phyloP scores from a whole-genome alignment of 2,888 invertebrate species.

The Agonopterix heracliana region DNA sequence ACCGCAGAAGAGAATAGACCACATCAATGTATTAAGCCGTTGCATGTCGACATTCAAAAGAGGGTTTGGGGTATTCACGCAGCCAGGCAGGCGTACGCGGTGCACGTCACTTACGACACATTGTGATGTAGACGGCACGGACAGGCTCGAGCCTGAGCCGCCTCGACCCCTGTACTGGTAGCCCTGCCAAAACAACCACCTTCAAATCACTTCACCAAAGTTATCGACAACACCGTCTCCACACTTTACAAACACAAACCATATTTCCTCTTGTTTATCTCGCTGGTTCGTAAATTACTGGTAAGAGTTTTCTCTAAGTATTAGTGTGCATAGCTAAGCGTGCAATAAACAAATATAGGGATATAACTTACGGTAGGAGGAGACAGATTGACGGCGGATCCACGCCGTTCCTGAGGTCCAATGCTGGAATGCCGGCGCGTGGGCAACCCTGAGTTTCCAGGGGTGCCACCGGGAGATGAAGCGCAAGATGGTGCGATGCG shows the following conservation, averaged over 20 bases:
- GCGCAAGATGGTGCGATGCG: constrained; percentile 92
- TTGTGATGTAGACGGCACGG: constrained; percentile 86
- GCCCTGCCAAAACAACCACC: constrained; percentile 71
- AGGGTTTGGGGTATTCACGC: constrained; percentile 43
- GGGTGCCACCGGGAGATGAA: constrained; percentile 84
- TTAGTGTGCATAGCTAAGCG: neutral
- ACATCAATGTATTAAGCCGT: constrained; percentile 58
- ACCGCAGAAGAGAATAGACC: constrained; percentile 55
- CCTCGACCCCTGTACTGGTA: constrained; percentile 80
- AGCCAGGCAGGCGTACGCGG: constrained; percentile 47
- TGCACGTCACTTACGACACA: constrained; percentile 79
- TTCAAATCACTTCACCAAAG: constrained; percentile 30
- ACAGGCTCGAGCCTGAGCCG: constrained; percentile 88
- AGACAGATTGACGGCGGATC: constrained; percentile 89
- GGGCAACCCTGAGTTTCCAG: constrained; percentile 85
- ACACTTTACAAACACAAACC: neutral
- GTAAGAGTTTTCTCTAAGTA: neutral
- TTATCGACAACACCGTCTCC: constrained; percentile 14
- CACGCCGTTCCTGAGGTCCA: constrained; percentile 91
- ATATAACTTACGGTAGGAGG: constrained; percentile 88
- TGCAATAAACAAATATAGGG: neutral
- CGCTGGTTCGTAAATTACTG: neutral
- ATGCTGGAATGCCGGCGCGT: constrained; percentile 93
- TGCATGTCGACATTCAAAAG: constrained; percentile 54
- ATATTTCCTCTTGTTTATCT: neutral